Conservation (phyloP, 2,888 invertebrate genomes). For the Hemistola chrysoprasaria region DNA sequence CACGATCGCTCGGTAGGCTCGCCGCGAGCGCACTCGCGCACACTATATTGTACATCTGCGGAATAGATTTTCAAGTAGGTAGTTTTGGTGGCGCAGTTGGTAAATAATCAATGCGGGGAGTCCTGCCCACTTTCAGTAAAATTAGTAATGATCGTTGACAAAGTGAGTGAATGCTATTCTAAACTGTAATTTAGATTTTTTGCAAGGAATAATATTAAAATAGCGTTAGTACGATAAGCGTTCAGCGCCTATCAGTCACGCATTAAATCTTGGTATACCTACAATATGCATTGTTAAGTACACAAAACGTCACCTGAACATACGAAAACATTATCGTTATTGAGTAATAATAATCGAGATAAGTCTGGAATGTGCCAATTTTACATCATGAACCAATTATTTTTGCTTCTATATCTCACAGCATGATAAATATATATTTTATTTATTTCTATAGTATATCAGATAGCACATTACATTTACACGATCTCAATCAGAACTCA, state of each 20-base stretch:
- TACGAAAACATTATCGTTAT: constrained; percentile 19
- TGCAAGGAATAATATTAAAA: background rate
- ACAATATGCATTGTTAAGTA: constrained; percentile 20
- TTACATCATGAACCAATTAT: no score
- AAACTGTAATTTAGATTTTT: no score
- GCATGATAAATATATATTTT: no score
- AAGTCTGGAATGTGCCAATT: constrained; percentile 4
- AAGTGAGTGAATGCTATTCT: no score
- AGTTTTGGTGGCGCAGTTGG: constrained; percentile 31
- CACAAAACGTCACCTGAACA: constrained; percentile 19
- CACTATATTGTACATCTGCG: constrained; percentile 60
- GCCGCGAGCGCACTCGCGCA: no score
- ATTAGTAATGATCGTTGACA: no score
- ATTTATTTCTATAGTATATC: no score
- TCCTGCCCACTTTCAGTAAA: no score
- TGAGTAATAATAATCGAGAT: constrained; percentile 11
- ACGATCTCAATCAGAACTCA: constrained; percentile 14
- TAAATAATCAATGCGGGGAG: constrained; percentile 38
- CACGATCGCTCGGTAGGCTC: no score
- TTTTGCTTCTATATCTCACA: no score
- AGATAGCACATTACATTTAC: no score
- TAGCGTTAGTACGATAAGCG: background rate
- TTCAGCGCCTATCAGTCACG: no score
- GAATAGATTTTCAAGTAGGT: constrained; percentile 31
- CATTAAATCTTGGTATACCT: constrained; percentile 17